A percentile compares a stretch with the other conserved stretches of the same genome.
Evolutionary conservation across 2,113 vertebrate species (phyloP).

Genomic region (Motacilla alba): DNA sequence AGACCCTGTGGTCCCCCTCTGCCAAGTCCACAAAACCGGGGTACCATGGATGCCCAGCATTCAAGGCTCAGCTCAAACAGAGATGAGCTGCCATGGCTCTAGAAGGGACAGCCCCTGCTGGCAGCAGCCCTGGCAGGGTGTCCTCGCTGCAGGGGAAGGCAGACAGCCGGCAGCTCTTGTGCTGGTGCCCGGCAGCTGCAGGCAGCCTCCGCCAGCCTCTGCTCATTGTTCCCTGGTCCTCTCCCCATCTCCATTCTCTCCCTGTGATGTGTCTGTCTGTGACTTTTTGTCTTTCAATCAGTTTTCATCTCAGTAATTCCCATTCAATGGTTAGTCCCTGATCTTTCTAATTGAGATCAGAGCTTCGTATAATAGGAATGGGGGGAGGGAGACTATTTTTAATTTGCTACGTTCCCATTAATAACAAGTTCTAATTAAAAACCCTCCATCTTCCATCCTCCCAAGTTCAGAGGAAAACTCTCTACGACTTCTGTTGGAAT

Average conservation of each 20-base stretch:
- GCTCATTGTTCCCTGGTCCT: neutral
- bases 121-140: neutral
- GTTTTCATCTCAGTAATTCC: constrained; percentile 73
- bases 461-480: constrained; percentile 69
- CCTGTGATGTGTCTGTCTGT: neutral
- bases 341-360: constrained; percentile 82
- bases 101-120: neutral
- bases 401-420: constrained; percentile 78
- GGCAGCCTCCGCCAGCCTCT: neutral
- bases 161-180: neutral
- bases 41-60: fast-evolving
- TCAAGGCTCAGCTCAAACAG: neutral
- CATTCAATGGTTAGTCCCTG: constrained; percentile 72
- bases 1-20: neutral
- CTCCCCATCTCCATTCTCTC: neutral
- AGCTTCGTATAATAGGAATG: constrained; percentile 69
- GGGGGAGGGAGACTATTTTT: constrained; percentile 73
- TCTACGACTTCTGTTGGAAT: constrained; percentile 62
- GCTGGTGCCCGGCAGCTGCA: neutral
- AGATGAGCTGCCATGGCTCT: neutral
- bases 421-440: constrained; percentile 82
- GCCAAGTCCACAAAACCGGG: neutral
- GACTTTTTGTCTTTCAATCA: constrained; percentile 56
- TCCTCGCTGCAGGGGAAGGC: neutral
- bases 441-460: constrained; percentile 66